These are phyloP conservation scores for Chrysolina haemoptera DNA, from an alignment of 2,888 invertebrate species.

Conservation along the genomic window DNA sequence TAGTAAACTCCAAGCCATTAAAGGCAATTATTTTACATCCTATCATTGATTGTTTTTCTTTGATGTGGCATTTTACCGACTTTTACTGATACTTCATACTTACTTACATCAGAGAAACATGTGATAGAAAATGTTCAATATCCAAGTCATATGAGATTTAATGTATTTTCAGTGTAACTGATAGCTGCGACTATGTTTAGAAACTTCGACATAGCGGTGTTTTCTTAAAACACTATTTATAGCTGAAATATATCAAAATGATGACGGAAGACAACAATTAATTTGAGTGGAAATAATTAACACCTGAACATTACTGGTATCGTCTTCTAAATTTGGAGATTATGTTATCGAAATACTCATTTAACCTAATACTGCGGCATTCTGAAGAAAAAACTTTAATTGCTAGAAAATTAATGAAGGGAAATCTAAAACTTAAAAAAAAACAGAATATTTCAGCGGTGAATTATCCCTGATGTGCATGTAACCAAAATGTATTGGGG, in stretches of 20 bases:
- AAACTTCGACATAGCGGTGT: constrained; percentile 7
- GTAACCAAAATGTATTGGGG: too few species aligned
- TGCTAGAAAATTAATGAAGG: too few species aligned
- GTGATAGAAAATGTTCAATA: constrained; percentile 17
- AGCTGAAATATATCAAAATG: background rate
- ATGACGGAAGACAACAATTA: constrained; percentile 10
- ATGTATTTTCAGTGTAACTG: constrained; percentile 33
- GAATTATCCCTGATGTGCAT: too few species aligned
- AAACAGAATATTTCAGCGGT: too few species aligned
- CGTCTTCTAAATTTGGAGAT: too few species aligned
- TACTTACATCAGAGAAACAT: constrained; percentile 1
- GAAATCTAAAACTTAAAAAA: too few species aligned
- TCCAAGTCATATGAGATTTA: constrained; percentile 12
- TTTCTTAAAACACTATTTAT: constrained; percentile 23
- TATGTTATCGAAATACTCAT: too few species aligned
- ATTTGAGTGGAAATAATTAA: background rate
- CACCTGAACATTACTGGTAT: background rate
- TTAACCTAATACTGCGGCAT: too few species aligned
- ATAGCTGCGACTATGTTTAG: constrained; percentile 17
- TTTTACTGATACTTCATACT: background rate
- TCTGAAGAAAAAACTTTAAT: too few species aligned
- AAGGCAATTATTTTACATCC: too few species aligned
- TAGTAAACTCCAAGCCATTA: too few species aligned
- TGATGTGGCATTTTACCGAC: background rate
- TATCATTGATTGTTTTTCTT: too few species aligned